Conservation (phyloP, 2,797 vertebrate genomes). For the Chelidonichthys spinosus region DNA sequence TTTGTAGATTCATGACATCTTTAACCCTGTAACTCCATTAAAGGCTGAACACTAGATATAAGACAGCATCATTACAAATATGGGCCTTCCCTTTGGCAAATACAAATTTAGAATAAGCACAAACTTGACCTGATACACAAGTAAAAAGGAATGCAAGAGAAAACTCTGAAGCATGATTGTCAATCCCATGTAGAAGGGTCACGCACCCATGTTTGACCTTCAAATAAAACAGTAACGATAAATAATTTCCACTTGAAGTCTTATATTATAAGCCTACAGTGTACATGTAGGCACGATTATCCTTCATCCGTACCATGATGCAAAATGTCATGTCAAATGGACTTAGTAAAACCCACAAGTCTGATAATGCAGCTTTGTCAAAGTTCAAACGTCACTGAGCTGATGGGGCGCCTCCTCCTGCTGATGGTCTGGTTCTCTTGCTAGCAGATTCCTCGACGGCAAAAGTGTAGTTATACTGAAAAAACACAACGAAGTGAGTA, state of each 20-base stretch:
- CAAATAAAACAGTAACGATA: slow-evolving; percentile 1
- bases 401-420: slow-evolving; percentile 28
- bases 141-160: slow-evolving; percentile 16
- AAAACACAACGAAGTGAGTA: not conserved
- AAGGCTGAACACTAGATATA: not conserved
- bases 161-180: slow-evolving; percentile 11
- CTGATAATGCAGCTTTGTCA: not conserved
- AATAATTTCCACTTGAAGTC: slow-evolving; percentile 4
- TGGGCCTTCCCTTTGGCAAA: slow-evolving; percentile 18
- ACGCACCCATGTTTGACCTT: not conserved
- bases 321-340: not conserved
- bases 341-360: slow-evolving; percentile 16
- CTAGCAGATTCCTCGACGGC: slow-evolving; percentile 81
- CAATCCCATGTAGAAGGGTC: not conserved
- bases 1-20: not conserved
- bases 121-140: not conserved
- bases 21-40: not conserved
- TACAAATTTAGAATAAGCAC: slow-evolving; percentile 7
- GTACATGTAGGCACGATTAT: not conserved
- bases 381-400: slow-evolving; percentile 50
- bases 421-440: slow-evolving; percentile 68
- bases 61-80: not conserved
- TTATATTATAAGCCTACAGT: slow-evolving; percentile 13
- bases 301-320: slow-evolving; percentile 28
- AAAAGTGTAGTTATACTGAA: slow-evolving; percentile 85